phyloP scores from a whole-genome alignment of 2,113 vertebrate genomes.

The Syngnathus floridae region DNA sequence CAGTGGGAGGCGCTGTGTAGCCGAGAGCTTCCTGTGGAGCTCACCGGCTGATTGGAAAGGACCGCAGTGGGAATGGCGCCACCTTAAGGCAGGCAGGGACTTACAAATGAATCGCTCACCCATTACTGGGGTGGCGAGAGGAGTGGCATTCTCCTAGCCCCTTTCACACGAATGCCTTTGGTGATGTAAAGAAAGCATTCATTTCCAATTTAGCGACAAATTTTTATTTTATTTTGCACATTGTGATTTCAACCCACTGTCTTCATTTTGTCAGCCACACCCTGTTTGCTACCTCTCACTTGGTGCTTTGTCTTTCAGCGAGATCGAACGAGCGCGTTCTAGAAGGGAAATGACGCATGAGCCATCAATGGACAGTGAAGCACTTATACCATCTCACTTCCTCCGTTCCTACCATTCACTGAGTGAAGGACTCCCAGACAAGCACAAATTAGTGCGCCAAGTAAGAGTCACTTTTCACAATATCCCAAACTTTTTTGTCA shows the following conservation, averaged over 20 bases:
- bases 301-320: not conserved
- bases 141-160: too few relatives aligned
- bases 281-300: not conserved
- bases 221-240: not conserved
- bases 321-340: not conserved
- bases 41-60: constrained; percentile 75
- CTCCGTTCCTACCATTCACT: not conserved
- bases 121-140: not conserved
- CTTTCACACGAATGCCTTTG: not conserved
- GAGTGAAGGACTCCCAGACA: not conserved
- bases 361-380: not conserved
- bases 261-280: not conserved
- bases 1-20: constrained; percentile 95
- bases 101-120: not conserved
- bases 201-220: not conserved
- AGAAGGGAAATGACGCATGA: not conserved
- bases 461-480: not conserved
- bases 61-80: not conserved
- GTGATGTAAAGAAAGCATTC: not conserved
- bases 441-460: not conserved
- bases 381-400: not conserved
- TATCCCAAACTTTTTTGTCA: not conserved
- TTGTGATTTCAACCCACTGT: not conserved
- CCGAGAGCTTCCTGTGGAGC: constrained; percentile 88
- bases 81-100: too few relatives aligned